A percentile compares a stretch with the other conserved stretches of the same genome.
Conservation (phyloP, 2,888 invertebrate species). For the Synanthedon andrenaeformis region DNA sequence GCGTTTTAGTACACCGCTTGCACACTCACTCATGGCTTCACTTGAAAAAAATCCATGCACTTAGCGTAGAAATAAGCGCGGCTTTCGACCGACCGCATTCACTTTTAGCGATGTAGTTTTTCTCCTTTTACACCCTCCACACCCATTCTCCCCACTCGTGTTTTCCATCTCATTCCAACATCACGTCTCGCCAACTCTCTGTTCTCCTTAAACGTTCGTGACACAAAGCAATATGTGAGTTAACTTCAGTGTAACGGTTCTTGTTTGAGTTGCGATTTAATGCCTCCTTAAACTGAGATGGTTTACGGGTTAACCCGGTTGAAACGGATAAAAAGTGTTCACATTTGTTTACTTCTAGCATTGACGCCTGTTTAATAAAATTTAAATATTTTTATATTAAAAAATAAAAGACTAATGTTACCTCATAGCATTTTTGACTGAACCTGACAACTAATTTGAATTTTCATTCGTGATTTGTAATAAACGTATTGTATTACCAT, state of each 20-base stretch:
- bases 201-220: slow-evolving; percentile 64
- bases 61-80: slow-evolving; percentile 66
- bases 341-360: slow-evolving; percentile 59
- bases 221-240: slow-evolving; percentile 71
- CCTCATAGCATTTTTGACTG: neutral
- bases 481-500: too few relatives aligned
- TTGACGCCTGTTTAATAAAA: slow-evolving; percentile 50
- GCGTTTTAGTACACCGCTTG: slow-evolving; percentile 4
- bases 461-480: neutral
- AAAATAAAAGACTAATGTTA: slow-evolving; percentile 27
- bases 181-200: slow-evolving; percentile 43
- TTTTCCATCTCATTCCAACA: slow-evolving; percentile 51
- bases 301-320: slow-evolving; percentile 67
- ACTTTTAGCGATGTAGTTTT: slow-evolving; percentile 71
- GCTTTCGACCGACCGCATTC: slow-evolving; percentile 71
- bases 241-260: slow-evolving; percentile 68
- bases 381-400: slow-evolving; percentile 37
- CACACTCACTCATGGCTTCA: slow-evolving; percentile 53
- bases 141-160: slow-evolving; percentile 52
- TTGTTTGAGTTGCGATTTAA: slow-evolving; percentile 71
- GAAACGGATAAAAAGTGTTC: slow-evolving; percentile 64
- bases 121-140: slow-evolving; percentile 67
- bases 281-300: slow-evolving; percentile 70
- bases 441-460: too few relatives aligned
- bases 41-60: slow-evolving; percentile 70